Percentiles rank a stretch among this genome's conserved stretches.
These are phyloP conservation scores for Lithophane socia DNA, from an alignment of 2,888 invertebrate genomes.

Conservation along the genomic window DNA sequence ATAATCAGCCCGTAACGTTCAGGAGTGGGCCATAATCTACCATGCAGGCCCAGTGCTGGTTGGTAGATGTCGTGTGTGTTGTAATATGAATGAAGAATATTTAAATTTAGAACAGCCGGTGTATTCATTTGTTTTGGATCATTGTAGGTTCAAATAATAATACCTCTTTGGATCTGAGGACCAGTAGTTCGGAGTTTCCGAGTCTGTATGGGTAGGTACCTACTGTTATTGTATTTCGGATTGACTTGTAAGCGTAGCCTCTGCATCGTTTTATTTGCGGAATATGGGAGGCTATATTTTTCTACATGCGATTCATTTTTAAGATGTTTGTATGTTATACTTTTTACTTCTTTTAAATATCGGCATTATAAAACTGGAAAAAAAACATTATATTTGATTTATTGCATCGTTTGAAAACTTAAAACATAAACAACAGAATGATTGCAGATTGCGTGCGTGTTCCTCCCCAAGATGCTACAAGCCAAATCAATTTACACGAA, in stretches of 20 bases:
- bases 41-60: no score
- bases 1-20: no score
- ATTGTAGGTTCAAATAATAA: not conserved
- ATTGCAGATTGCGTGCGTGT: slow-evolving; percentile 24
- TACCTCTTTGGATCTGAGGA: slow-evolving; percentile 7
- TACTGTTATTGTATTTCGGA: slow-evolving; percentile 11
- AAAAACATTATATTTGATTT: not conserved
- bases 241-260: slow-evolving; percentile 14
- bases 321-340: not conserved
- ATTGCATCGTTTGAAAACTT: not conserved
- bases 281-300: not conserved
- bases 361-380: not conserved
- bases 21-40: no score
- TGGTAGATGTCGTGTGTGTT: not conserved
- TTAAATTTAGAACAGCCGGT: slow-evolving; percentile 13
- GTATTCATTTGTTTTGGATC: slow-evolving; percentile 21
- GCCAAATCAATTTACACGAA: slow-evolving; percentile 46
- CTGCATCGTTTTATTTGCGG: not conserved
- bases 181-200: not conserved
- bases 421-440: not conserved
- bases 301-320: not conserved
- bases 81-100: slow-evolving; percentile 6
- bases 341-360: no score
- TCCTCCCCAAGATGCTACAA: slow-evolving; percentile 11
- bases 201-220: not conserved